A percentile compares a stretch with the other conserved stretches of the same genome.
Evolutionary conservation across 2,113 vertebrate species (phyloP).

Genomic region (Todiramphus chloris): DNA sequence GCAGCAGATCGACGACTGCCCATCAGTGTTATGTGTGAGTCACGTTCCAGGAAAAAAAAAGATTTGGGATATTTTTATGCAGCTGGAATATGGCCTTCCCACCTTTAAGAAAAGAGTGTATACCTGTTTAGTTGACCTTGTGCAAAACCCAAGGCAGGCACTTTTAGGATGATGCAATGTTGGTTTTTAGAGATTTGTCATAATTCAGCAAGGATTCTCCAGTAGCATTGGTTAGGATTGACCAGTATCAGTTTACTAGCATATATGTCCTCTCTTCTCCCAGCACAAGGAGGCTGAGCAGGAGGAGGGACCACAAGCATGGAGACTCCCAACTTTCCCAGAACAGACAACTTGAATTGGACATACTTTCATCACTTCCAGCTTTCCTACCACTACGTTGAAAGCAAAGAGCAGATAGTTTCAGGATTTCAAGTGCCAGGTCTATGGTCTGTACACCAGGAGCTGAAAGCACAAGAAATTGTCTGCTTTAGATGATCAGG

Average conservation of each 20-base stretch:
- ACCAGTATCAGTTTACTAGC: background rate
- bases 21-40: rapidly evolving
- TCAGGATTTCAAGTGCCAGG: background rate
- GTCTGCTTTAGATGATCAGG: background rate
- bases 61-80: background rate
- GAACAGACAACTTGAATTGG: background rate
- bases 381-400: background rate
- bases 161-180: background rate
- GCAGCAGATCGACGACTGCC: background rate
- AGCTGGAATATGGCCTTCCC: background rate
- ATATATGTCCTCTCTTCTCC: background rate
- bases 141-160: background rate
- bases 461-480: background rate
- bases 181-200: background rate
- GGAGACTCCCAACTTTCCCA: background rate
- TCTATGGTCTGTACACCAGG: background rate
- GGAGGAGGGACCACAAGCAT: background rate
- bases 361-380: background rate
- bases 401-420: background rate
- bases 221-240: background rate
- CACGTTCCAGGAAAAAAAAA: rapidly evolving
- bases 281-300: background rate
- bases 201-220: background rate
- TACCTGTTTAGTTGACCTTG: background rate
- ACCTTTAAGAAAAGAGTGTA: background rate